Base-by-base conservation (phyloP, 2,888 invertebrate species). In the Brachyptera risi region DNA sequence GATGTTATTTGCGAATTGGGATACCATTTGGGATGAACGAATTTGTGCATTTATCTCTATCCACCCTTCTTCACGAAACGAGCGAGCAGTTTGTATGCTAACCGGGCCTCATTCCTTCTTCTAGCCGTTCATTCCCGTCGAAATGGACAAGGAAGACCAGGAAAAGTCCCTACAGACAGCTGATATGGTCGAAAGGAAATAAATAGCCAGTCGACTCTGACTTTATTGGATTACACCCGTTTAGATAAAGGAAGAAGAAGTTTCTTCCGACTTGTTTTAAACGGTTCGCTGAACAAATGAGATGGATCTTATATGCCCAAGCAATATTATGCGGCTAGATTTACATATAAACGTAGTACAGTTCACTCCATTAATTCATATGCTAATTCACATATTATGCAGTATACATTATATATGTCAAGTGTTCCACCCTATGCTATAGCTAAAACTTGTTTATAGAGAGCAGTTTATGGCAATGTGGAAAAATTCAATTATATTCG, bases 171-270 rank as follows among this genome's bases (percentile, higher is more conserved):
- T 24, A 47, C n/a, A 47, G 47, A 47, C 47, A 47, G 47, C 47
- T 47, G 47, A 47, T 47, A 47, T 47, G 47, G 47, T 24, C 23
- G 47, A 47, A 47, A 47, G 47, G 47, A 47, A 47, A 47, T 47
- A 47, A 47, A 47, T 47, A 47, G 47, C 47, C 47, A 47, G 47
- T 47, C 47, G 24, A 47, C 47, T n/a, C n/a, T 47, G 47, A 47
- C 47, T 47, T 47, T 47, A 47, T 47, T 47, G 47, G 47, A 47
- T 47, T 47, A 47, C 47, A 47, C 23, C 47, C 21, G 47, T 47
- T 47, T 23, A 47, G 47, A 24, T 31, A 31, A 11, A 47, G 24
- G 47, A 24, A 47, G 47, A 21, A 23, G 24, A 47, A 7, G 21
- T 47, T 47, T 47, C 24, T 47, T 21, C 47, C 21, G 24, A 47